Base-by-base conservation (phyloP, 2,797 vertebrate species). In the Rhynchotus rufescens region DNA sequence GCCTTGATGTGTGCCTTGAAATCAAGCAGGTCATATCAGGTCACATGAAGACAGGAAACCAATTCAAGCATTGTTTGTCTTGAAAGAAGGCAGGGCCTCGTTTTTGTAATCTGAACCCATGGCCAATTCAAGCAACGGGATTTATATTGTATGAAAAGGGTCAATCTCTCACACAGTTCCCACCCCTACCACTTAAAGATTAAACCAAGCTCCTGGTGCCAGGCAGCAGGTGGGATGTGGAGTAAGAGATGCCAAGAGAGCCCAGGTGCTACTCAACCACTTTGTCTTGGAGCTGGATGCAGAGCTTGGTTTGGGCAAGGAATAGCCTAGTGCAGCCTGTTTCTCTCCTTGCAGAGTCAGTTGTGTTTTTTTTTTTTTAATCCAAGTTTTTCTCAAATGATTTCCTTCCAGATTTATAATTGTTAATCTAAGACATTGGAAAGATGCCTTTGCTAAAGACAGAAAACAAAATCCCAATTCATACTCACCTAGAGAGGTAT, bases 161-260 rank as follows among this genome's bases (percentile, higher is more conserved):
- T 3, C 1, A 6, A 32, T 51, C n/a, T 54, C 84, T 44, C 30
- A 75, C 10, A 28, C 56, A 34, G 51, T 23, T 81, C 19, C 47
- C 38, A 76, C 5, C 6, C 7, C 25, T 26, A 20, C 3, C 23
- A 56, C 30, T 34, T 1, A 10, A 75, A 67, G 23, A 67, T 26
- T 67, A 79, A 73, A 87, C 1, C 5, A 12, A 52, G 19, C 15
- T 81, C 60, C 44, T 51, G 15, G 51, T 77, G 60, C n/a, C 34
- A 0, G 0, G 57, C 28, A 87, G 15, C 8, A 80, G 12, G 66
- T 6, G 5, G 5, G 28, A 73, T 26, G 28, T 26, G 32, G 67
- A 30, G 45, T 2, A 20, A 28, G 64, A 67, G 6, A 6, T 61
- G 36, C 15, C 64, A 40, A 49, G 1, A 11, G 26, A 88, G 21